Evolutionary conservation across 2,113 vertebrate genomes (phyloP), one percentile per base, ranked within the genome.

Genomic region (Campylomormyrus tamandua): DNA sequence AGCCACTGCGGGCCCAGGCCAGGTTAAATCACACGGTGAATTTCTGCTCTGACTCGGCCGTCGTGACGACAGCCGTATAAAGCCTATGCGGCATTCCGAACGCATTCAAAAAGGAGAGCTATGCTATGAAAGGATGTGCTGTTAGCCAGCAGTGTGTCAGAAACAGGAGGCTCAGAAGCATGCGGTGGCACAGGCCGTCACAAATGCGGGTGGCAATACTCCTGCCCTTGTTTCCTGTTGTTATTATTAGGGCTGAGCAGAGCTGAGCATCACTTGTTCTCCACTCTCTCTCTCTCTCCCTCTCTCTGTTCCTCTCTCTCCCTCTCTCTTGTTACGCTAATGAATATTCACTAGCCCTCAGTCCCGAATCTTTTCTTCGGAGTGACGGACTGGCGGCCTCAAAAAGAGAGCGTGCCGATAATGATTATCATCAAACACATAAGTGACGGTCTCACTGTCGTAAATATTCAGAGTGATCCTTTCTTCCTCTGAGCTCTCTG

Each of bases 381-480:
- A 83, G 21, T 24, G 49, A 83, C 31, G n/a, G 70, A 83, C 49
- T 19, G 74, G 31, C 39, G 17, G 74, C 70, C 66, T n/a, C 74
- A 89, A 27, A 42, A 11, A 42, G 17, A 58, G 39, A 31, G 77
- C 24, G 17, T 49, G 35, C n/a, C 7, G 2, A 66, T 48, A 84
- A 42, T 56, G 39, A 89, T 56, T 45, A 83, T 35, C 52, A 89
- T 89, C 19, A 48, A 39, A 45, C 11, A 74, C 19, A 49, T 49
- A 85, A 62, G 21, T 84, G 24, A 35, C 24, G n/a, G 53, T 62
- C 27, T 90, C n/a, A 24, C 45, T 66, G 42, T 56, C 39, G 42
- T 70, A 50, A 58, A 48, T 85, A 89, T 89, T 90, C 83, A 90
- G 13, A 52, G 58, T 11, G 27, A 90, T 84, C 46, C 5, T 50